These are phyloP conservation scores for Hippopotamyrus pictus DNA, from an alignment of 2,797 vertebrate genomes.

Conservation along the genomic window DNA sequence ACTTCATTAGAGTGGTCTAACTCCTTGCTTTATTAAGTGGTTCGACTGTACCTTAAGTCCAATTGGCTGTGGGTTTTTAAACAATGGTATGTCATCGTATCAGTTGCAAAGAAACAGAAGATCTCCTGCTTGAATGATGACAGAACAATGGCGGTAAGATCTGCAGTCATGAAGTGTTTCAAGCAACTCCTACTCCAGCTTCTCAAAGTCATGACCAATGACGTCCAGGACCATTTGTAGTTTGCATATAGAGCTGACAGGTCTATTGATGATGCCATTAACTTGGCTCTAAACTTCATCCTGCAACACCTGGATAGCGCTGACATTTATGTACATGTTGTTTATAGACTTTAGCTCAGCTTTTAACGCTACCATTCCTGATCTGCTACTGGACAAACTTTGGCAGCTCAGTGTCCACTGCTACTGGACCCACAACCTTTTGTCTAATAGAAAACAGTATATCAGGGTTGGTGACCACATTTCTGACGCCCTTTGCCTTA, in stretches of 20 bases:
- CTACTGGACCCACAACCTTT: neutral
- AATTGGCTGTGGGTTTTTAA: neutral
- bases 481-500: neutral
- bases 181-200: neutral
- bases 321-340: neutral
- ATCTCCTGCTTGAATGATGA: neutral
- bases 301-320: neutral
- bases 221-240: neutral
- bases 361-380: neutral
- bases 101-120: neutral
- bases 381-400: neutral
- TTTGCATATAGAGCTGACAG: neutral
- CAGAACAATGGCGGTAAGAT: neutral
- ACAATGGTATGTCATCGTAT: neutral
- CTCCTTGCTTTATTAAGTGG: neutral
- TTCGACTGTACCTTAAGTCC: neutral
- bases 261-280: neutral
- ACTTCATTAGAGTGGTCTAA: neutral
- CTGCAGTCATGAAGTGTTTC: neutral
- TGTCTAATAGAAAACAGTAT: neutral
- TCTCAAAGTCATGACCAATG: neutral
- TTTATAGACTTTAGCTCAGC: neutral
- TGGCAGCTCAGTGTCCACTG: neutral
- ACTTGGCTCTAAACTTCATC: neutral
- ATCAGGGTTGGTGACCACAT: neutral